Evolutionary conservation across 1,140 invertebrate species (phyloP).

Genomic region (Lordiphosa collinella): DNA sequence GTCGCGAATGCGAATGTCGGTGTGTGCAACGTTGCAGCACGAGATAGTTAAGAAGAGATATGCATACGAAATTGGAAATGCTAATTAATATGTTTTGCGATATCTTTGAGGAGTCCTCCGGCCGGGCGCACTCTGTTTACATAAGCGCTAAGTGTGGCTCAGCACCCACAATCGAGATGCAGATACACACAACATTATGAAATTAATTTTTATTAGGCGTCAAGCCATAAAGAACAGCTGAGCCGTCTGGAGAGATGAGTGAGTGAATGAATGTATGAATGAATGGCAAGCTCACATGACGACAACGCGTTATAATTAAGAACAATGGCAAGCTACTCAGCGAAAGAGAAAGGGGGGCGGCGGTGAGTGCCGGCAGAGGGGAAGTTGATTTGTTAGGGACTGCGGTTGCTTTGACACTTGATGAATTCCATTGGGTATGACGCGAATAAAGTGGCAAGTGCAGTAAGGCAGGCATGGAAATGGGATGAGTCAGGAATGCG

Average conservation of each 20-base stretch:
- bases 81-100: constrained; percentile 77
- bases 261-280: constrained; percentile 40
- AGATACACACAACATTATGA: constrained; percentile 50
- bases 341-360: background rate
- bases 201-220: constrained; percentile 77
- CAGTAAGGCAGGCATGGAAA: constrained; percentile 9
- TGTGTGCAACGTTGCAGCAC: constrained; percentile 71
- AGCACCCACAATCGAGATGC: constrained; percentile 4
- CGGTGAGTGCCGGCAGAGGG: background rate
- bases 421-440: constrained; percentile 40
- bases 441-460: constrained; percentile 38
- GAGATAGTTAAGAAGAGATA: constrained; percentile 68
- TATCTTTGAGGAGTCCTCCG: constrained; percentile 35
- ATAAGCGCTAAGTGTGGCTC: constrained; percentile 8
- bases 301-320: constrained; percentile 74
- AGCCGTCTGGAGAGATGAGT: constrained; percentile 29
- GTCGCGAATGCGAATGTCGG: constrained; percentile 34
- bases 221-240: constrained; percentile 74
- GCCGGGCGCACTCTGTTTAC: background rate
- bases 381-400: constrained; percentile 28
- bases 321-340: constrained; percentile 72
- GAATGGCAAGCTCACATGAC: constrained; percentile 73
- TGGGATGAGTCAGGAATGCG: background rate
- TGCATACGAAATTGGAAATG: constrained; percentile 74
- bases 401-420: constrained; percentile 37